Evolutionary conservation across 2,113 vertebrate genomes (phyloP), one percentile per base, ranked within the genome.

Genomic region (Vicugna pacos): DNA sequence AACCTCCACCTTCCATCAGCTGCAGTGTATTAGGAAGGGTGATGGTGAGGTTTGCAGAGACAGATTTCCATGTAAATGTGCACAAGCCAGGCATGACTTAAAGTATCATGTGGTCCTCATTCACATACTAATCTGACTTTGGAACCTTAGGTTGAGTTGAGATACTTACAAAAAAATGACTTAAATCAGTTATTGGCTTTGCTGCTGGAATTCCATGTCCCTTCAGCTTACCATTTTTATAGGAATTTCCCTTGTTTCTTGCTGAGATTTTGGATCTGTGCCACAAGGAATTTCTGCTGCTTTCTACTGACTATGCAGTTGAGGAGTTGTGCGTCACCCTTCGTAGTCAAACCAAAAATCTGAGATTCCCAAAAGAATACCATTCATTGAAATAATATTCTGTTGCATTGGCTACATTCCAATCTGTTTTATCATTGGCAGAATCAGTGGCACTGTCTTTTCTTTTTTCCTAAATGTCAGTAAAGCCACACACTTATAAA

Each of bases 221-320:
- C 89, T 91, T 84, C 50, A 97, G 96, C 93, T 96, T 97, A 95
- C 81, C 96, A 96, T 94, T 97, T 42, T 98, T 97, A 84, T 97
- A 96, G 97, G 96, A 98, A 97, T 97, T 96, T 85, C 97, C 98
- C 94, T 95, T 93, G 95, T 97, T 97, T 98, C 95, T 95, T 95
- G 77, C 81, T 97, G 97, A 98, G 97, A 97, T 95, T 95, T 95
- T 98, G 95, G 94, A 96, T 98, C 92, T 98, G 94, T 97, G 97
- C 96, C 92, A 94, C 95, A 97, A 77, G 96, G 95, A 96, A 95
- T 89, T 97, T 97, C 97, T 98, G 98, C 98, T 99, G 99, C 98
- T 99, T 98, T 98, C 98, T 98, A 99, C 98, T 98, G 99, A 99
- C 99, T 99, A 99, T 99, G 99, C 99, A 99, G 99, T 99, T 98